These are phyloP conservation scores for Gasterosteus nipponicus DNA, from an alignment of 2,113 vertebrate genomes.

Conservation along the genomic window DNA sequence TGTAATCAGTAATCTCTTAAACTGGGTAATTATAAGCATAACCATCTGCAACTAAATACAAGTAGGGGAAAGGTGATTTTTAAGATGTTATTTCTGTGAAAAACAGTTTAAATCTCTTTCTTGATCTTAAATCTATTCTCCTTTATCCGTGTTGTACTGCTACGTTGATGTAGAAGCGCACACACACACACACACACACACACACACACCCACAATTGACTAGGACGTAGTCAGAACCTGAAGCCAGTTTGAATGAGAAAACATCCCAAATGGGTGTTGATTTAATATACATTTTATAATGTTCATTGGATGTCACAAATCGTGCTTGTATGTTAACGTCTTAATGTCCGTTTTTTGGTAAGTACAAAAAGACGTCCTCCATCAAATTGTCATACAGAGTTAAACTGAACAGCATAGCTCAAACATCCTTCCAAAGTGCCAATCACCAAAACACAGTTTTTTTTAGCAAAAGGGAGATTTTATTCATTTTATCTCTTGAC, in stretches of 20 bases:
- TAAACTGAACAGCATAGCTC: background rate
- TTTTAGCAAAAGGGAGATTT: background rate
- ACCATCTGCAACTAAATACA: too few species aligned
- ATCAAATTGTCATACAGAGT: background rate
- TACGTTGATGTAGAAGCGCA: too few species aligned
- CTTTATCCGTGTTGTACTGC: too few species aligned
- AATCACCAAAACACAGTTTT: background rate
- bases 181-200: too few species aligned
- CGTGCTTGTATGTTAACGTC: background rate
- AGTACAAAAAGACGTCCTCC: background rate
- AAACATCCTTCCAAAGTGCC: background rate
- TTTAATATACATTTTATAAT: background rate
- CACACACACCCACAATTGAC: too few species aligned
- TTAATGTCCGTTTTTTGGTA: slow-evolving; percentile 8
- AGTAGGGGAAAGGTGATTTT: too few species aligned
- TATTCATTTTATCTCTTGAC: background rate
- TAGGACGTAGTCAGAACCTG: too few species aligned
- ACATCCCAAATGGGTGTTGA: background rate
- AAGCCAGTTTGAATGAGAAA: too few species aligned
- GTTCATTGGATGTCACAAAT: background rate
- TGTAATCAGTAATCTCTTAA: background rate
- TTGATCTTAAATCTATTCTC: too few species aligned
- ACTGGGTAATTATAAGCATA: too few species aligned
- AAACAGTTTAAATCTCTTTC: too few species aligned
- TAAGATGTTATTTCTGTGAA: too few species aligned